Evolutionary conservation across 1,140 invertebrate genomes (phyloP).

Genomic region (Goniozus legneri): DNA sequence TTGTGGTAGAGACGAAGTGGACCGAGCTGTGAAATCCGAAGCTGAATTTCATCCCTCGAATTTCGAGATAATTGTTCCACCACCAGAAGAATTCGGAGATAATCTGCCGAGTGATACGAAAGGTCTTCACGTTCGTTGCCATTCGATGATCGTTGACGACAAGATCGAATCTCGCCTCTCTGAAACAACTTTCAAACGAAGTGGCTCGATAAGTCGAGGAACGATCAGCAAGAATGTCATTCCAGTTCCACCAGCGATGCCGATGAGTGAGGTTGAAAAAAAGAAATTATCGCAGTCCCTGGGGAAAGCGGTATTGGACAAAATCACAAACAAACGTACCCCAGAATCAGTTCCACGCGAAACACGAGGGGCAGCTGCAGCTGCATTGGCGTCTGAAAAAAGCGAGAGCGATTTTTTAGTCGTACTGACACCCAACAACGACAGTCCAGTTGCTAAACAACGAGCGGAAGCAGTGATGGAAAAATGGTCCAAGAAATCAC

Average conservation of each 20-base stretch:
- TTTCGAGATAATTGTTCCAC: constrained; percentile 63
- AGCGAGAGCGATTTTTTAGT: constrained; percentile 51
- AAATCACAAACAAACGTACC: constrained; percentile 54
- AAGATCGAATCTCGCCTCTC: constrained; percentile 1
- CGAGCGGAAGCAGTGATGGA: constrained; percentile 52
- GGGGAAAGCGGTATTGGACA: constrained; percentile 69
- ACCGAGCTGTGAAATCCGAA: background rate
- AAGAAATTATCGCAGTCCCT: constrained; percentile 68
- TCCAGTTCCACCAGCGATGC: constrained; percentile 5
- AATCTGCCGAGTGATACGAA: constrained; percentile 36
- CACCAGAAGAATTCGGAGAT: constrained; percentile 32
- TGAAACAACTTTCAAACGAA: constrained; percentile 24
- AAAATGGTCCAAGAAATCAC: constrained; percentile 48
- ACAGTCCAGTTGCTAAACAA: constrained; percentile 31
- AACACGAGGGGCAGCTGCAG: constrained; percentile 63
- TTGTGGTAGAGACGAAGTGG: background rate
- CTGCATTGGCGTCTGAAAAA: constrained; percentile 51
- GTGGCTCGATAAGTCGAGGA: constrained; percentile 37
- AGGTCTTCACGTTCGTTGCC: constrained; percentile 66
- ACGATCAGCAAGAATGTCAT: constrained; percentile 20
- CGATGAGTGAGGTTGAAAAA: constrained; percentile 64
- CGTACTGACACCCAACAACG: constrained; percentile 50
- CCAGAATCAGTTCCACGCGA: constrained; percentile 59
- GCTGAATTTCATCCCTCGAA: constrained; percentile 36
- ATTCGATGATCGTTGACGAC: constrained; percentile 55